Evolutionary conservation across 2,113 vertebrate species (phyloP), one percentile per base, ranked within the genome.

Genomic region (Alaudala cheleensis): DNA sequence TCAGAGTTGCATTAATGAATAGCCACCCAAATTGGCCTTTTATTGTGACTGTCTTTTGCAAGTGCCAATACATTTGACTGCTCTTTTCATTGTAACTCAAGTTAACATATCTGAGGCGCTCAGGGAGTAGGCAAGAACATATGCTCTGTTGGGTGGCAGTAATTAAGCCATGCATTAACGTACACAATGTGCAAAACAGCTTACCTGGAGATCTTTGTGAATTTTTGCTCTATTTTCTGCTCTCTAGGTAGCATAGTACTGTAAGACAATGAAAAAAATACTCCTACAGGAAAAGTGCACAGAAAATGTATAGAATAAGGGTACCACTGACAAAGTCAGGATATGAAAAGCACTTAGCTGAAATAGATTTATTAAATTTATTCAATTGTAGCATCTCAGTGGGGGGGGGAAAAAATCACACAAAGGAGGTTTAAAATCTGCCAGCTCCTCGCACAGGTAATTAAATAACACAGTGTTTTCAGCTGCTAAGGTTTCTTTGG

Each of bases 331-430:
- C 4, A 2, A 73, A 78, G 47, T 71, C 44, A 81, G 57, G 24
- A 12, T 74, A 53, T 42, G 49, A 84, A 70, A 80, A 88, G 51
- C 50, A 23, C 51, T 90, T 83, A 64, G 26, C 15, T 87, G 53
- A 70, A 93, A 71, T 79, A 57, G 26, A 42, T 76, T 71, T 84
- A 77, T 74, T 73, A 61, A 60, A 58, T 71, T n/a, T 88, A 53
- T 88, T 85, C 51, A 72, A 53, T 61, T 12, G 1, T 56, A 81
- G 17, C 44, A 57, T 58, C 81, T 74, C 17, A 3, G 37, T 37
- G 29, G 3, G 14, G 29, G 3, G 14, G 15, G 4, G 0, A 1
- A 2, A 18, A 9, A 26, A 19, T 60, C 31, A 53, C 29, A 40
- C 37, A 45, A 65, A 66, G 12, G 10, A 37, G 15, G 6, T 45